Conservation (phyloP, 2,113 vertebrate species). For the Pelusios castaneus region DNA sequence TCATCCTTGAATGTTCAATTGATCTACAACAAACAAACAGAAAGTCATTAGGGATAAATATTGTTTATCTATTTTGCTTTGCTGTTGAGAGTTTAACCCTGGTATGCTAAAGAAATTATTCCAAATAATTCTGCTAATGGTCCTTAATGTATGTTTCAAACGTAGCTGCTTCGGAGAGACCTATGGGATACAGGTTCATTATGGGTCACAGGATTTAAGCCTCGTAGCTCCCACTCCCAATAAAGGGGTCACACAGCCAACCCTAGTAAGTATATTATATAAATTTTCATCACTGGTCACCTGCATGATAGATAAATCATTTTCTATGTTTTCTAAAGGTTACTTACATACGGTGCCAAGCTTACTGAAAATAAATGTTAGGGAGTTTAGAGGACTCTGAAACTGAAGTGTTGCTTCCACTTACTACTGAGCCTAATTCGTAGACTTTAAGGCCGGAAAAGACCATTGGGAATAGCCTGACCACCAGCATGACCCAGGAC, state of each 20-base stretch:
- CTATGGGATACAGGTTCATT: constrained; percentile 25
- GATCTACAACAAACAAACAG: constrained; percentile 61
- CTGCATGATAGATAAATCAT: not conserved
- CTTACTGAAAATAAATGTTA: not conserved
- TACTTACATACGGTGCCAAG: not conserved
- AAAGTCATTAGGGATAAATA: constrained; percentile 56
- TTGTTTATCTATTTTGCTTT: constrained; percentile 62
- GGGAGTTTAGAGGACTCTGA: not conserved
- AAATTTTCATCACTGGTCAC: not conserved
- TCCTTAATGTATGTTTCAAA: constrained; percentile 50
- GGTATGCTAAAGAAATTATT: constrained; percentile 49
- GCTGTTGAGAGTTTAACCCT: constrained; percentile 61
- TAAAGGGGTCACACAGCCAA: constrained; percentile 6
- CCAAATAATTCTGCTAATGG: constrained; percentile 51
- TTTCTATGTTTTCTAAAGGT: constrained; percentile 21
- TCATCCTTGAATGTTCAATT: constrained; percentile 66
- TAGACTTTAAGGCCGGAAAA: not conserved
- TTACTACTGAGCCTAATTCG: accelerated
- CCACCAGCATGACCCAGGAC: not conserved
- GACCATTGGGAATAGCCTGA: not conserved
- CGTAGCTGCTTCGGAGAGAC: constrained; percentile 45
- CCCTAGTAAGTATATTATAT: constrained; percentile 1
- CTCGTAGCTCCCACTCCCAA: constrained; percentile 51
- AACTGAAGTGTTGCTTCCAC: not conserved
- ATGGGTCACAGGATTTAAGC: constrained; percentile 47